Conservation (phyloP, 2,888 invertebrate genomes). For the Arctia plantaginis region DNA sequence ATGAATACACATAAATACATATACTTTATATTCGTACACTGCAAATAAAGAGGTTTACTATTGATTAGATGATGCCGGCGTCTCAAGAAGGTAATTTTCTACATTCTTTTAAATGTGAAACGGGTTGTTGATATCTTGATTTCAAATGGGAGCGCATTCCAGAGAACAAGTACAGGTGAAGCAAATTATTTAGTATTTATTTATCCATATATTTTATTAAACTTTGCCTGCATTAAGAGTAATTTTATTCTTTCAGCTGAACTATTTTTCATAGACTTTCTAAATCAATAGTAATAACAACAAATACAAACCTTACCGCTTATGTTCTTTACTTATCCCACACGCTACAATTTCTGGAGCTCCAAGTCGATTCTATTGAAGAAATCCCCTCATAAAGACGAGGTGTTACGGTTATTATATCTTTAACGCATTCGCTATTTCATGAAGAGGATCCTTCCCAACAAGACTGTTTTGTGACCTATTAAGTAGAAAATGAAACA, state of each 20-base stretch:
- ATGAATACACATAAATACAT: too few species aligned
- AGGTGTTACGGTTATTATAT: constrained; percentile 64
- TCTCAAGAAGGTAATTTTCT: too few species aligned
- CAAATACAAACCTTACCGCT: constrained; percentile 24
- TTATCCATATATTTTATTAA: too few species aligned
- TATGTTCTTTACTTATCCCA: constrained; percentile 41
- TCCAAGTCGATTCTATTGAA: constrained; percentile 74
- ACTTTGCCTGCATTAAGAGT: too few species aligned
- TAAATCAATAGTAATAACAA: neutral
- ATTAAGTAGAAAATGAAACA: neutral
- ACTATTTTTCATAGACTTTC: neutral
- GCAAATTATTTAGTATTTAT: too few species aligned
- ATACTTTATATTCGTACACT: too few species aligned
- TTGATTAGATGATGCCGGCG: too few species aligned
- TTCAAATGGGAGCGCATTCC: too few species aligned
- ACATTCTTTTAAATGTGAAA: too few species aligned
- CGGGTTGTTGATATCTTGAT: too few species aligned
- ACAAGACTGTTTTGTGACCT: constrained; percentile 9
- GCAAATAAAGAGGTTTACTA: too few species aligned
- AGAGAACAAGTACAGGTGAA: too few species aligned
- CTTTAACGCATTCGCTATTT: constrained; percentile 37
- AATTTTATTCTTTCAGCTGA: neutral
- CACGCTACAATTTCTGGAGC: constrained; percentile 59
- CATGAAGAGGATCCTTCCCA: neutral
- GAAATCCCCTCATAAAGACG: constrained; percentile 79